A percentile compares a stretch with the other conserved stretches of the same genome.
phyloP scores from a whole-genome alignment of 2,888 invertebrate genomes.

The Tiphia femorata region DNA sequence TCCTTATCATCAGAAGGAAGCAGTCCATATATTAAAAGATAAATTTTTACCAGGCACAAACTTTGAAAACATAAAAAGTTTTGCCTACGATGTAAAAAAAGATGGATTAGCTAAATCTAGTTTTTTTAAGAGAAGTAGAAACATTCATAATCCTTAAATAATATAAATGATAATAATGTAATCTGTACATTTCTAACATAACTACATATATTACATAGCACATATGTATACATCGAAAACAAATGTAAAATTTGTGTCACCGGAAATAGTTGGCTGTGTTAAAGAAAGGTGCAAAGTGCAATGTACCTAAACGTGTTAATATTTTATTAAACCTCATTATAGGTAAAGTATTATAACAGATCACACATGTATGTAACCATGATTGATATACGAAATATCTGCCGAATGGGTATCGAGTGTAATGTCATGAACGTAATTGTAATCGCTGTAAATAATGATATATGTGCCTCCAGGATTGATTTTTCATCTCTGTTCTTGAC shows the following conservation, averaged over 20 bases:
- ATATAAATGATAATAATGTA: background rate
- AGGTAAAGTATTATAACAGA: too few species aligned
- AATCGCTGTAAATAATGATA: too few species aligned
- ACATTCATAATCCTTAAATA: background rate
- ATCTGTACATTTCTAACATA: background rate
- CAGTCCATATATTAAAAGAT: slow-evolving; percentile 22
- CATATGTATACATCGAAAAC: background rate
- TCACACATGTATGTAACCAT: too few species aligned
- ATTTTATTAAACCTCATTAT: too few species aligned
- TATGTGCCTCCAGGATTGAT: too few species aligned
- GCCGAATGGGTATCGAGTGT: too few species aligned
- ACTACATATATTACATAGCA: background rate
- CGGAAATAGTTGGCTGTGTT: slow-evolving; percentile 2
- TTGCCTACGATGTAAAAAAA: slow-evolving; percentile 22
- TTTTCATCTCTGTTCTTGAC: too few species aligned
- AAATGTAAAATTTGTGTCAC: background rate
- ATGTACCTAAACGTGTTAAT: too few species aligned
- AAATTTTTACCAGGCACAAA: slow-evolving; percentile 21
- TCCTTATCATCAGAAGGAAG: slow-evolving; percentile 27
- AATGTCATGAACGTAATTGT: too few species aligned
- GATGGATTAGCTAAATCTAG: slow-evolving; percentile 27
- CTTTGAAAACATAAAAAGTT: slow-evolving; percentile 11
- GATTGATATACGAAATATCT: too few species aligned
- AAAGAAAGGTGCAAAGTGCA: background rate
- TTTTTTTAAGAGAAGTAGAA: slow-evolving; percentile 6